Evolutionary conservation across 2,888 invertebrate genomes (phyloP).

Genomic region (Onthophagus sagittarius): DNA sequence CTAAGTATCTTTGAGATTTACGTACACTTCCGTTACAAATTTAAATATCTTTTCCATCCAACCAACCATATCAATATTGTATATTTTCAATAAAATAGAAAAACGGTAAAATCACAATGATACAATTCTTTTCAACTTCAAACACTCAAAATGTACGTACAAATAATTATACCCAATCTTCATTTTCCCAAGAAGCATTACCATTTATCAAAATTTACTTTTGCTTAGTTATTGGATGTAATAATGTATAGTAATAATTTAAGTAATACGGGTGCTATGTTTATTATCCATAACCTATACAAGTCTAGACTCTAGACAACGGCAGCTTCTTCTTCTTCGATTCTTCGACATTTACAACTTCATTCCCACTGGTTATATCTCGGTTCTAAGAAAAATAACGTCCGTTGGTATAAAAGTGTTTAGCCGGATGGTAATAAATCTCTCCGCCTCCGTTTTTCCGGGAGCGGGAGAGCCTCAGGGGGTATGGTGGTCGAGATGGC

Average conservation of each 20-base stretch:
- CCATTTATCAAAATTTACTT: no score
- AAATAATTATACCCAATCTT: no score
- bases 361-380: conserved; percentile 7
- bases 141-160: no score
- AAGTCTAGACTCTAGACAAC: background rate
- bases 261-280: background rate
- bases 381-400: background rate
- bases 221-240: no score
- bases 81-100: no score
- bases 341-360: conserved; percentile 20
- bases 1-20: background rate
- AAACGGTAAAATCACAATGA: no score
- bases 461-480: background rate
- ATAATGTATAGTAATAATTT: no score
- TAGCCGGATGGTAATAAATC: background rate
- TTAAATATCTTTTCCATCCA: background rate
- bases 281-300: background rate
- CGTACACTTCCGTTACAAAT: conserved; percentile 4
- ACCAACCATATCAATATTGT: no score
- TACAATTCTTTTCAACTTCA: no score
- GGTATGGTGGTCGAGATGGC: background rate
- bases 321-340: no score
- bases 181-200: no score
- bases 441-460: background rate
- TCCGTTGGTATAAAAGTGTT: background rate